A percentile compares a stretch with the other conserved stretches of the same genome.
These are phyloP conservation scores for Sinocyclocheilus maitianheensis DNA, from an alignment of 2,113 vertebrate genomes.

Conservation along the genomic window DNA sequence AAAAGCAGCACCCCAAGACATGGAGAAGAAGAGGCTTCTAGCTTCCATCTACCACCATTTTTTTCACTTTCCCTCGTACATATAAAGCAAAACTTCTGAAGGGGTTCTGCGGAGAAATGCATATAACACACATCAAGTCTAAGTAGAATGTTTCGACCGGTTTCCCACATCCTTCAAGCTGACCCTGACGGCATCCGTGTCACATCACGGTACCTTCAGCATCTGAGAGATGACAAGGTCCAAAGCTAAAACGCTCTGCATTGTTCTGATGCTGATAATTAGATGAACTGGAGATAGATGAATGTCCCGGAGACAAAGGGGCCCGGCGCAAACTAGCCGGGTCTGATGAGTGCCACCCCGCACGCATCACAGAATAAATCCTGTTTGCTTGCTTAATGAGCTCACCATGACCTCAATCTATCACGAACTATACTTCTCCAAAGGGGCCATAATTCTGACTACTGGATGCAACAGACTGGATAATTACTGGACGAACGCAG, in stretches of 20 bases:
- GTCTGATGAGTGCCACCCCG: slow-evolving; percentile 85
- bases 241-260: slow-evolving; percentile 58
- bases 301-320: slow-evolving; percentile 78
- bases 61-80: neutral
- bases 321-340: slow-evolving; percentile 66
- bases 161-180: slow-evolving; percentile 12
- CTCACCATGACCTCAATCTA: slow-evolving; percentile 91
- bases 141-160: neutral
- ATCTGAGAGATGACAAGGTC: slow-evolving; percentile 1
- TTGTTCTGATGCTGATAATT: slow-evolving; percentile 31
- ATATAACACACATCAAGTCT: neutral
- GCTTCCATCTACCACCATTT: neutral
- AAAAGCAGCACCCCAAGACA: slow-evolving; percentile 83
- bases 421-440: slow-evolving; percentile 86
- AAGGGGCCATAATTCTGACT: slow-evolving; percentile 82
- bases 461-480: slow-evolving; percentile 78
- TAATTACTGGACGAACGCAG: slow-evolving; percentile 35
- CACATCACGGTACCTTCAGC: neutral
- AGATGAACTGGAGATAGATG: slow-evolving; percentile 41
- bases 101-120: neutral
- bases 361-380: slow-evolving; percentile 82
- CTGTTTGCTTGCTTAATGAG: slow-evolving; percentile 89
- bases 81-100: neutral
- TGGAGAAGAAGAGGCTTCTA: slow-evolving; percentile 59
- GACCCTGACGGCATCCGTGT: neutral